Conservation (phyloP, 2,888 invertebrate species). For the Xiphydria camelus region DNA sequence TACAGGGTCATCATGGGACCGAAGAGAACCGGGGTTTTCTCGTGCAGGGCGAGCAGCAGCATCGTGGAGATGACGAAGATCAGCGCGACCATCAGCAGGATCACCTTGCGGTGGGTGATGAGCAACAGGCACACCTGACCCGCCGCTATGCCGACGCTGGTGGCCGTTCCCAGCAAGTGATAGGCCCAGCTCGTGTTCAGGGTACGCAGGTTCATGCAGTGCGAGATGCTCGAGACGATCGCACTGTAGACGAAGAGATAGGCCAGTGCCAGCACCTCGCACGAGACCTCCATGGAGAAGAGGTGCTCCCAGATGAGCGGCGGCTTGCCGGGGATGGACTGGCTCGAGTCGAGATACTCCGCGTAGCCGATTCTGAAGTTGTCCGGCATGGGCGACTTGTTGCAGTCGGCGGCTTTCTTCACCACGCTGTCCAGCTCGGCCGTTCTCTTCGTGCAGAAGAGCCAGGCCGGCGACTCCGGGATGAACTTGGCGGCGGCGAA, state of each 20-base stretch:
- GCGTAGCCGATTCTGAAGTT: slow-evolving; percentile 21
- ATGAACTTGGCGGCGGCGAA: slow-evolving; percentile 23
- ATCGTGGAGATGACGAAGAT: slow-evolving; percentile 23
- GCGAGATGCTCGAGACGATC: slow-evolving; percentile 18
- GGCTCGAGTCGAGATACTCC: slow-evolving; percentile 14
- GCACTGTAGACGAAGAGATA: slow-evolving; percentile 26
- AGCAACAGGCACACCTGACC: slow-evolving; percentile 26
- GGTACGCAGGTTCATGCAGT: slow-evolving; percentile 22
- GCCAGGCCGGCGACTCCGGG: slow-evolving; percentile 30
- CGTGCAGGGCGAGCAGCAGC: slow-evolving; percentile 21
- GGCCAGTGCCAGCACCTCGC: slow-evolving; percentile 24
- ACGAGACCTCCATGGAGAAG: slow-evolving; percentile 23
- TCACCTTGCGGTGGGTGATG: slow-evolving; percentile 27
- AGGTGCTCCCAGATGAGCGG: slow-evolving; percentile 23
- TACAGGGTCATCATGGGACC: slow-evolving; percentile 26
- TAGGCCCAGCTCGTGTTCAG: slow-evolving; percentile 12
- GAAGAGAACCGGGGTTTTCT: slow-evolving; percentile 18
- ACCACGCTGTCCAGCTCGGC: slow-evolving; percentile 16
- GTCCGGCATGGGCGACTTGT: slow-evolving; percentile 13
- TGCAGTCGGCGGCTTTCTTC: slow-evolving; percentile 17
- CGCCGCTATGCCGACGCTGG: slow-evolving; percentile 20
- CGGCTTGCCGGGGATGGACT: slow-evolving; percentile 17
- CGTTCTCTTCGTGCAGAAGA: slow-evolving; percentile 21
- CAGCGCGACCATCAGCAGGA: slow-evolving; percentile 22
- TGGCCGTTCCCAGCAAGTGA: slow-evolving; percentile 7